Evolutionary conservation across 2,888 invertebrate genomes (phyloP).

Genomic region (Aphelenchoides bicaudatus): DNA sequence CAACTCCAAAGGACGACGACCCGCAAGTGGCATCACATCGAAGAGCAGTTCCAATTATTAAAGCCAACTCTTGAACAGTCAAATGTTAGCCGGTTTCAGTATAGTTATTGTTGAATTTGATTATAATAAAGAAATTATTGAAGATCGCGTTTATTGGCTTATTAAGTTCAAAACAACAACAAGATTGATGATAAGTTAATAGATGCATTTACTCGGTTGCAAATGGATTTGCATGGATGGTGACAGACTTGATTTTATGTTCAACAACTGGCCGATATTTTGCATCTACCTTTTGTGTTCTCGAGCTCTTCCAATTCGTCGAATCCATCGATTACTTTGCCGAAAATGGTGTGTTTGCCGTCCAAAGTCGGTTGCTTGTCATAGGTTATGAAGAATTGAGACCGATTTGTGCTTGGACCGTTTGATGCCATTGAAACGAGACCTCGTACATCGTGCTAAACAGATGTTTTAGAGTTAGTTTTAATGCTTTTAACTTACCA

Average conservation of each 20-base stretch:
- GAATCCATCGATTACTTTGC: conserved; percentile 93
- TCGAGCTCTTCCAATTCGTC: conserved; percentile 92
- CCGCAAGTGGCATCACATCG: no score
- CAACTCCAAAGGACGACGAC: conserved; percentile 6
- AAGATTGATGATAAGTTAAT: no score
- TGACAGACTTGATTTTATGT: conserved; percentile 79
- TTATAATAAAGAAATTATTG: no score
- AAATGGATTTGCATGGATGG: conserved; percentile 97
- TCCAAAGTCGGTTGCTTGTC: conserved; percentile 89
- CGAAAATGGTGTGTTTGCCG: conserved; percentile 93
- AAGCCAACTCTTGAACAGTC: no score
- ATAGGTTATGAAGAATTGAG: conserved; percentile 95
- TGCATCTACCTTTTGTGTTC: conserved; percentile 85
- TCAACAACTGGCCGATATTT: conserved; percentile 85
- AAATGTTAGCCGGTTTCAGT: no score
- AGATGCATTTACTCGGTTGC: no score
- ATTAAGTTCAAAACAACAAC: no score
- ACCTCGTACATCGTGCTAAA: conserved; percentile 78
- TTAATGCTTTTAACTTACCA: conserved; percentile 65
- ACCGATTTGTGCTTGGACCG: conserved; percentile 93
- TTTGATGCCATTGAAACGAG: conserved; percentile 96
- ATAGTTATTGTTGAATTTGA: no score
- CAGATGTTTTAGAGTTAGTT: conserved; percentile 3
- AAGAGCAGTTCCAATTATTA: no score
- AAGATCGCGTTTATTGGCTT: no score